Percentiles rank a stretch among this genome's conserved stretches.
These are phyloP conservation scores for Thelaira solivaga DNA, from an alignment of 2,888 invertebrate species.

Conservation along the genomic window DNA sequence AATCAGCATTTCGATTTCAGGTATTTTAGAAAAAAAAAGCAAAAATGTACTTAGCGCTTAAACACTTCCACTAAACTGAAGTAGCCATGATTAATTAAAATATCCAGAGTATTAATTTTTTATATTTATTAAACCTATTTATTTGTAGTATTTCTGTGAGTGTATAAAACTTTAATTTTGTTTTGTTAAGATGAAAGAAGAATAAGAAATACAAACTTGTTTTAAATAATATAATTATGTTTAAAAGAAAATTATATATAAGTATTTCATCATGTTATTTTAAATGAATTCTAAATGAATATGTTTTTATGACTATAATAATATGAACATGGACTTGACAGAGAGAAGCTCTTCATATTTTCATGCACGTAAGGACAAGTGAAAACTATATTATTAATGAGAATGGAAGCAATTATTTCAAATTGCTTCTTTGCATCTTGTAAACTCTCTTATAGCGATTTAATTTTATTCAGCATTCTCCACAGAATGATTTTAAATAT, in stretches of 20 bases:
- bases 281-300: constrained; percentile 69
- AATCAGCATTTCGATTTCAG: too few species aligned
- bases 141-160: neutral
- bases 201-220: neutral
- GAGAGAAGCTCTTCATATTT: constrained; percentile 63
- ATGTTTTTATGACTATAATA: constrained; percentile 49
- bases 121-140: too few species aligned
- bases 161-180: neutral
- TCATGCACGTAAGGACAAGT: constrained; percentile 64
- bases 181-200: neutral
- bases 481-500: constrained; percentile 27
- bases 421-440: constrained; percentile 76
- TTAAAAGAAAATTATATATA: constrained; percentile 44
- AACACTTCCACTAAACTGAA: too few species aligned
- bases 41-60: too few species aligned
- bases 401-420: constrained; percentile 74
- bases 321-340: constrained; percentile 20
- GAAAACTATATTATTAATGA: constrained; percentile 69
- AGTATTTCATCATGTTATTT: constrained; percentile 67
- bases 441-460: constrained; percentile 41
- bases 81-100: too few species aligned
- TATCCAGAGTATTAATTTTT: too few species aligned
- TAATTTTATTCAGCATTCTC: constrained; percentile 17
- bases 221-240: constrained; percentile 45
- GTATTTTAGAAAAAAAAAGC: too few species aligned